These are phyloP conservation scores for Rachycentron canadum DNA, from an alignment of 2,797 vertebrate genomes.

Conservation along the genomic window DNA sequence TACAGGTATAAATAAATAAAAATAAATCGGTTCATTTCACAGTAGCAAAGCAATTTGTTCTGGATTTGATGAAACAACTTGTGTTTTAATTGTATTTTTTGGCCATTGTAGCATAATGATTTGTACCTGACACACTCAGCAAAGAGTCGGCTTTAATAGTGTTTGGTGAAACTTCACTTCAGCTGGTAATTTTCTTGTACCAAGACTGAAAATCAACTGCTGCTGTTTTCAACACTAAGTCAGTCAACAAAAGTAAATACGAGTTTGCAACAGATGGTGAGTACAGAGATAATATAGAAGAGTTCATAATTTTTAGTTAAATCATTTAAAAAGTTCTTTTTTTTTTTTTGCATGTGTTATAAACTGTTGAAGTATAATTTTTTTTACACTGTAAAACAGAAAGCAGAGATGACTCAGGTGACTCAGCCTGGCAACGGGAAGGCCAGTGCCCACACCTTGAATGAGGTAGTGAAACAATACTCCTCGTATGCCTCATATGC, in stretches of 20 bases:
- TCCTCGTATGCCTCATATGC: constrained; percentile 31
- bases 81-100: constrained; percentile 24
- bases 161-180: constrained; percentile 30
- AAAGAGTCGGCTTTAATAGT: constrained; percentile 20
- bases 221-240: not conserved
- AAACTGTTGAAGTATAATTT: not conserved
- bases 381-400: constrained; percentile 9
- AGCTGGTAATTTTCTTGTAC: constrained; percentile 23
- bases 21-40: constrained; percentile 14
- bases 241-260: not conserved
- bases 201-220: constrained; percentile 33
- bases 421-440: constrained; percentile 42
- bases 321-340: not conserved
- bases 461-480: constrained; percentile 40
- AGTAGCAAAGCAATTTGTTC: constrained; percentile 29
- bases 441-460: constrained; percentile 52
- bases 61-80: constrained; percentile 28
- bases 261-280: not conserved
- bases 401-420: constrained; percentile 23
- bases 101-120: constrained; percentile 28
- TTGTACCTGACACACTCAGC: not conserved
- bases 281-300: not conserved
- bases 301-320: not conserved
- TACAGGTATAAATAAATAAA: constrained; percentile 28
- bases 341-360: constrained; percentile 9